phyloP scores from a whole-genome alignment of 2,888 invertebrate species.

The Andricus quercusramuli region DNA sequence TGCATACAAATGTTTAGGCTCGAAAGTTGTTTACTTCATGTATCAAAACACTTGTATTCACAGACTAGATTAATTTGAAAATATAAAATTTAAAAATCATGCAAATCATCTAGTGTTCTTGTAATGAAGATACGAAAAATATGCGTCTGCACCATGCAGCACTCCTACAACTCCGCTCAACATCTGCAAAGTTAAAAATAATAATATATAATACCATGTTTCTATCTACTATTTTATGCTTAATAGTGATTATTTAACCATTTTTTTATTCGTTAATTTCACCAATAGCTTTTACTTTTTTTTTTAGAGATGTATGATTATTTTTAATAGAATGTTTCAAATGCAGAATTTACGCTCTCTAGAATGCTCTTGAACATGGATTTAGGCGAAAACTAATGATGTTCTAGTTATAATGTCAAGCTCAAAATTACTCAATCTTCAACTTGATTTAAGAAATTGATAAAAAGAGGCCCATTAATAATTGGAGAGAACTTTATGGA shows the following conservation, averaged over 20 bases:
- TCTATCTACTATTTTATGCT: not conserved
- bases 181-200: slow-evolving; percentile 81
- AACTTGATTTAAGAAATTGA: too few relatives aligned
- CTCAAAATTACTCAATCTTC: too few relatives aligned
- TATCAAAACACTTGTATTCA: not conserved
- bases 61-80: slow-evolving; percentile 10
- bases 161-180: slow-evolving; percentile 88
- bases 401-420: too few relatives aligned
- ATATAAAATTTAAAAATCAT: not conserved
- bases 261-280: too few relatives aligned
- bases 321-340: too few relatives aligned
- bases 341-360: not conserved
- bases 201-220: not conserved
- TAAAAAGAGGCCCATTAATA: too few relatives aligned
- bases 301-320: too few relatives aligned
- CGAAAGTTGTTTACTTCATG: not conserved
- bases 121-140: slow-evolving; percentile 86
- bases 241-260: too few relatives aligned
- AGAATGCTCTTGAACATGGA: not conserved
- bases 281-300: too few relatives aligned
- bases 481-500: too few relatives aligned
- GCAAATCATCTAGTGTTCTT: slow-evolving; percentile 81
- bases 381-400: not conserved
- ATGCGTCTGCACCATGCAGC: slow-evolving; percentile 89
- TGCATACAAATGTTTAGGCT: too few relatives aligned